A percentile compares a stretch with the other conserved stretches of the same genome.
Conservation (phyloP, 2,888 invertebrate genomes). For the Sphaerophoria rueppellii region DNA sequence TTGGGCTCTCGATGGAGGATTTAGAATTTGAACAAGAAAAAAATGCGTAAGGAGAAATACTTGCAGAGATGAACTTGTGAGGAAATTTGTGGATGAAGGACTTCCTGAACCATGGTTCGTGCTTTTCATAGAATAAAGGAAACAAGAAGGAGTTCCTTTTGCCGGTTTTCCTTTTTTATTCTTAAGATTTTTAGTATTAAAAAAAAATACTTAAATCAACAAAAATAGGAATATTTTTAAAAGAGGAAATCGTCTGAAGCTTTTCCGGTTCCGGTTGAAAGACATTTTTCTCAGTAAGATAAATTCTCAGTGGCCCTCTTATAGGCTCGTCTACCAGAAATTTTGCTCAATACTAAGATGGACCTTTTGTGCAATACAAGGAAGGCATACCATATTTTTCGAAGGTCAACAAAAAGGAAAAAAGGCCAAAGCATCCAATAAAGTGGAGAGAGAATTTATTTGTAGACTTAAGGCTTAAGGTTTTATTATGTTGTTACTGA, state of each 20-base stretch:
- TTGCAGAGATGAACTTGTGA: too few relatives aligned
- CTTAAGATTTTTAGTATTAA: neutral
- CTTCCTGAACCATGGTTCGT: too few relatives aligned
- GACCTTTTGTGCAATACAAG: neutral
- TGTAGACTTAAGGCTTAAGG: neutral
- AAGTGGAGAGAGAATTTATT: constrained; percentile 16
- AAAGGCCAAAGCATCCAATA: neutral
- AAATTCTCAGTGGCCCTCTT: neutral
- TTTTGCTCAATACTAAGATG: neutral
- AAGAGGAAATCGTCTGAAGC: constrained; percentile 61
- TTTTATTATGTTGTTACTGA: neutral
- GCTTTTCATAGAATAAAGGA: neutral
- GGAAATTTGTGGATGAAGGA: neutral
- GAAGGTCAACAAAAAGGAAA: neutral
- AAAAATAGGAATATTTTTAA: constrained; percentile 21
- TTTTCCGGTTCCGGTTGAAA: constrained; percentile 58
- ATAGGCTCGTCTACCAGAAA: neutral
- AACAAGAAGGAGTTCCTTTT: neutral
- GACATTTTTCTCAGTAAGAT: constrained; percentile 30
- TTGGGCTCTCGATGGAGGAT: neutral
- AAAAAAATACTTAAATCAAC: constrained; percentile 25
- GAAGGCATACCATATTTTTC: too few relatives aligned
- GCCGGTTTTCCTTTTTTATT: too few relatives aligned
- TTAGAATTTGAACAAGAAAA: neutral
- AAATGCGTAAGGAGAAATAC: neutral